These are phyloP conservation scores for Lycia hirtaria DNA, from an alignment of 2,888 invertebrate genomes.

Conservation along the genomic window DNA sequence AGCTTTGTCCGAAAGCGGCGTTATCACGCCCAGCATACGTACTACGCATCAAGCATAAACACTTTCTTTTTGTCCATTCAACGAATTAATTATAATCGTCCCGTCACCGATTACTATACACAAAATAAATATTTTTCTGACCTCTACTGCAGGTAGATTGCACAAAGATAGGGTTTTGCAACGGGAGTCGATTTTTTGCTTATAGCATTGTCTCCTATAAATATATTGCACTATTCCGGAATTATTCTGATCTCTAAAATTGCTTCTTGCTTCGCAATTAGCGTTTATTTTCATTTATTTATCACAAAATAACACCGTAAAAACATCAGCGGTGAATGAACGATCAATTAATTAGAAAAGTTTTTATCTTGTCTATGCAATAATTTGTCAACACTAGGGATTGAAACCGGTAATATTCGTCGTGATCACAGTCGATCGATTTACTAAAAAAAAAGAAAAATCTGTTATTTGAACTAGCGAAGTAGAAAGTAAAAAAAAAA, in stretches of 20 bases:
- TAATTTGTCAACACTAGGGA: slow-evolving; percentile 61
- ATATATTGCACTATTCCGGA: slow-evolving; percentile 74
- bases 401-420: slow-evolving; percentile 38
- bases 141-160: slow-evolving; percentile 80
- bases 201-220: slow-evolving; percentile 57
- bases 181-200: slow-evolving; percentile 59
- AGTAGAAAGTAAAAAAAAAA: background rate
- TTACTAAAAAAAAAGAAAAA: too few species aligned
- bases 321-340: slow-evolving; percentile 85
- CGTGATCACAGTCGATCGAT: too few species aligned
- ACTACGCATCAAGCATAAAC: slow-evolving; percentile 66
- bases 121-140: slow-evolving; percentile 69
- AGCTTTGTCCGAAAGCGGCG: slow-evolving; percentile 56
- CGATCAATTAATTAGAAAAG: slow-evolving; percentile 80
- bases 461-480: too few species aligned
- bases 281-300: slow-evolving; percentile 78
- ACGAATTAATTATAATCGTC: slow-evolving; percentile 62
- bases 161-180: slow-evolving; percentile 70
- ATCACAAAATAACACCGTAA: slow-evolving; percentile 81
- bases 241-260: slow-evolving; percentile 67
- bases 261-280: slow-evolving; percentile 68
- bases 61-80: slow-evolving; percentile 65
- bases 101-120: slow-evolving; percentile 73
- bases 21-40: slow-evolving; percentile 61
- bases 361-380: slow-evolving; percentile 61